These are phyloP conservation scores for Eumeta japonica DNA, from an alignment of 1,140 invertebrate species.

Conservation along the genomic window DNA sequence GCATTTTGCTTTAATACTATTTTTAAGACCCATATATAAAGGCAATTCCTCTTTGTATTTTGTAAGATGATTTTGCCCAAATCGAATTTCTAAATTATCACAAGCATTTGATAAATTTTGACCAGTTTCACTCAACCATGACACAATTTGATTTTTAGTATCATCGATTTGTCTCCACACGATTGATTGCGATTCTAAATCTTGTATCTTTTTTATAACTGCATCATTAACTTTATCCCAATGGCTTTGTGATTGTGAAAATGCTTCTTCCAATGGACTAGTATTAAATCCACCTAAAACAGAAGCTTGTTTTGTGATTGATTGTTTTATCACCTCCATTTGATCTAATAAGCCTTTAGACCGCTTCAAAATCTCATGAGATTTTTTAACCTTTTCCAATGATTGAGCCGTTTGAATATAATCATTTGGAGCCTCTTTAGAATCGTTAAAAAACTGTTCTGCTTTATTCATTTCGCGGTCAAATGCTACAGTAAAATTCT, in stretches of 20 bases:
- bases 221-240: slow-evolving; percentile 75
- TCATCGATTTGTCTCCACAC: slow-evolving; percentile 92
- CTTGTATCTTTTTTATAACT: slow-evolving; percentile 69
- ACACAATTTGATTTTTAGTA: slow-evolving; percentile 75
- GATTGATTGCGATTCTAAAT: slow-evolving; percentile 81
- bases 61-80: slow-evolving; percentile 71
- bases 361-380: slow-evolving; percentile 71
- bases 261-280: slow-evolving; percentile 63
- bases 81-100: slow-evolving; percentile 77
- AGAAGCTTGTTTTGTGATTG: slow-evolving; percentile 70
- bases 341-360: slow-evolving; percentile 73
- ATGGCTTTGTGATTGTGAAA: slow-evolving; percentile 63
- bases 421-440: slow-evolving; percentile 66
- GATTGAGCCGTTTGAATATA: slow-evolving; percentile 62
- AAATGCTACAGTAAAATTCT: slow-evolving; percentile 69
- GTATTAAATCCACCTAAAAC: slow-evolving; percentile 73
- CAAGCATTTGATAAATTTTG: slow-evolving; percentile 71
- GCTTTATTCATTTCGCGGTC: slow-evolving; percentile 68
- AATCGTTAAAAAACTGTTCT: slow-evolving; percentile 59
- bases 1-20: slow-evolving; percentile 75
- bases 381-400: slow-evolving; percentile 73
- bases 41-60: slow-evolving; percentile 87
- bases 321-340: slow-evolving; percentile 71
- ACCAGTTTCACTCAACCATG: slow-evolving; percentile 82
- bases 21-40: slow-evolving; percentile 70